Evolutionary conservation across 2,797 vertebrate genomes (phyloP).

Genomic region (Crax fasciolata): DNA sequence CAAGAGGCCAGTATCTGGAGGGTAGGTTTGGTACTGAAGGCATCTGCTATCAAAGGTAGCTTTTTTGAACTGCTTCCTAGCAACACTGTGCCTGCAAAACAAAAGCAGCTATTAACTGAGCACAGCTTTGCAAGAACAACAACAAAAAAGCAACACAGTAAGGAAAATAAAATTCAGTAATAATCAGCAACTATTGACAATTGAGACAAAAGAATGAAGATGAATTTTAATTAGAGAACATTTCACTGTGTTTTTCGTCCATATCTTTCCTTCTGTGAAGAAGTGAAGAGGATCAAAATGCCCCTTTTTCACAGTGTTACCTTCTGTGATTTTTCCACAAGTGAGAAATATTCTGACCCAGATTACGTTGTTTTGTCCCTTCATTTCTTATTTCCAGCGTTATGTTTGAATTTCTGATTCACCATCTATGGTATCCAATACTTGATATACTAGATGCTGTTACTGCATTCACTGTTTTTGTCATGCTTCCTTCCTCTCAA

Average conservation of each 20-base stretch:
- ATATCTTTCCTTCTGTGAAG: background rate
- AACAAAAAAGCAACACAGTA: fast-evolving
- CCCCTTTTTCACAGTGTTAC: background rate
- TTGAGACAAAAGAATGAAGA: background rate
- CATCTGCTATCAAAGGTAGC: background rate
- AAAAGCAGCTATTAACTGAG: slow-evolving; percentile 1
- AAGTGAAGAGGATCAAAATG: background rate
- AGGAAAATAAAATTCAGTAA: background rate
- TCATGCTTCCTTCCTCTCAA: slow-evolving; percentile 44
- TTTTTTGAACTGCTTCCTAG: background rate
- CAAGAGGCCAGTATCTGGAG: background rate
- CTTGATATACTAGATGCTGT: background rate
- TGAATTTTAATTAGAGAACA: background rate
- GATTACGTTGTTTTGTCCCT: background rate
- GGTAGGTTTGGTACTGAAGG: background rate
- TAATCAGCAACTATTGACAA: background rate
- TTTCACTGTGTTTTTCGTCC: background rate
- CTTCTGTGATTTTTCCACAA: background rate
- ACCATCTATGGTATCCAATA: background rate
- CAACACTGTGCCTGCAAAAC: background rate
- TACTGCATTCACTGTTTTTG: slow-evolving; percentile 14
- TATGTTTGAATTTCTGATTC: slow-evolving; percentile 20
- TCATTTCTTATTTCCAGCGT: background rate
- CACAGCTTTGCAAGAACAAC: background rate
- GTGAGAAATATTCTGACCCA: background rate